Evolutionary conservation across 2,888 invertebrate species (phyloP), one percentile per base, ranked within the genome.

Genomic region (Isoperla grammatica): DNA sequence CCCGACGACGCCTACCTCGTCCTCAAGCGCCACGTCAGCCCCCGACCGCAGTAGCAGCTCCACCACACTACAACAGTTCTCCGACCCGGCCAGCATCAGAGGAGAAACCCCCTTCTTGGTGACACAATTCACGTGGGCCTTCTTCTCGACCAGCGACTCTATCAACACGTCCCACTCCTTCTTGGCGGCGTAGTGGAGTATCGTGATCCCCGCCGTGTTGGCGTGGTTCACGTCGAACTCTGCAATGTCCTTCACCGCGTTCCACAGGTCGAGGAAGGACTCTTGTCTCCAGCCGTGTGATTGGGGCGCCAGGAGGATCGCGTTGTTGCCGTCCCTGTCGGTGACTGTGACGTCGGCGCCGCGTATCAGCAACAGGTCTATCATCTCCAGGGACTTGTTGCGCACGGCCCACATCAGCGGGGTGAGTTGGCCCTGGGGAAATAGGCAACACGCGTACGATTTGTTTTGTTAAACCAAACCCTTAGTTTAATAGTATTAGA

Each of bases 371-470:
- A 76, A 65, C 35, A 71, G 66, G 29, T 73, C 69, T 8, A 74
- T 69, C 67, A 75, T 70, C 42, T 74, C 74, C 48, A 74, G 61
- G 61, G 70, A 69, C 64, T 74, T 74, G 49, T 68, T 68, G 61
- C 71, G 72, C 15, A 75, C 71, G 1, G 76, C 75, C 73, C 74
- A 75, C 67, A 72, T 72, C 48, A 76, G 64, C 1, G 76, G 71
- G 0, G 74, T 74, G 22, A 68, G 66, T 55, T 72, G 70, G 59
- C 72, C 72, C 73, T 75, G 62, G 43, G 61, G 63, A 37, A 59
- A 56, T 12, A n/a, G n/a, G n/a, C n/a, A n/a, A n/a, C n/a, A n/a
- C n/a, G n/a, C n/a, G n/a, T n/a, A n/a, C n/a, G n/a, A n/a, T n/a
- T n/a, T n/a, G n/a, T n/a, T n/a, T n/a, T n/a, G n/a, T n/a, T n/a